Evolutionary conservation across 2,797 vertebrate species (phyloP), one percentile per base, ranked within the genome.

Genomic region (Atherinosoma microstoma): DNA sequence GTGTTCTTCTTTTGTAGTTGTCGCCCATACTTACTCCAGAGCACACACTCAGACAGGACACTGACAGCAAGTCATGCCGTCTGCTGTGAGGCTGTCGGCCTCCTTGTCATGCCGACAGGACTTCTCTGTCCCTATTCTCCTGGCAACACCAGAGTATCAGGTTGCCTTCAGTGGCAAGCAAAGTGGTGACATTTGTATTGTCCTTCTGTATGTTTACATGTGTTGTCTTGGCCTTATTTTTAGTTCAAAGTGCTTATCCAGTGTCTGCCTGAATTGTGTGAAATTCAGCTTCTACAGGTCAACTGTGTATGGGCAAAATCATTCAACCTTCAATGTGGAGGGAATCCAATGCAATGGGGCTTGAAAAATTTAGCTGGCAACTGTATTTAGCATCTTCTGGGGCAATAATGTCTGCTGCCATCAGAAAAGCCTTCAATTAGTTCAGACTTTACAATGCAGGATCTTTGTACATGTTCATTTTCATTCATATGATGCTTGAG

Each of bases 21-120:
- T 27, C 60, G n/a, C 75, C 70, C 70, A 58, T 65, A 57, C 53
- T 42, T 45, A 35, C 34, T 58, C 24, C 29, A 67, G 45, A 53
- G 64, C 51, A 8, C 65, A 11, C 35, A 22, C 60, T 53, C 10
- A 24, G n/a, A 53, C 63, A 56, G 57, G 64, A 74, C 59, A 15
- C n/a, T 63, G 73, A 67, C 79, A 51, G 76, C 78, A 73, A 66
- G 68, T 63, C 9, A 40, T 57, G 65, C 69, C 57, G 70, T 58
- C 60, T 18, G 64, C 57, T 20, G 42, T 42, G 53, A 51, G 49
- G 73, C 66, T 69, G 80, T 70, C 2, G 18, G 63, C 49, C 72
- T 69, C 49, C 64, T 73, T 70, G 75, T 70, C 15, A 27, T 70
- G 57, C 60, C 16, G 49, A 56, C 2, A 20, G 42, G 54, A 68